Percentiles rank a stretch among this genome's conserved stretches.
These are phyloP conservation scores for Eupithecia inturbata DNA, from an alignment of 2,888 invertebrate species.

Conservation along the genomic window DNA sequence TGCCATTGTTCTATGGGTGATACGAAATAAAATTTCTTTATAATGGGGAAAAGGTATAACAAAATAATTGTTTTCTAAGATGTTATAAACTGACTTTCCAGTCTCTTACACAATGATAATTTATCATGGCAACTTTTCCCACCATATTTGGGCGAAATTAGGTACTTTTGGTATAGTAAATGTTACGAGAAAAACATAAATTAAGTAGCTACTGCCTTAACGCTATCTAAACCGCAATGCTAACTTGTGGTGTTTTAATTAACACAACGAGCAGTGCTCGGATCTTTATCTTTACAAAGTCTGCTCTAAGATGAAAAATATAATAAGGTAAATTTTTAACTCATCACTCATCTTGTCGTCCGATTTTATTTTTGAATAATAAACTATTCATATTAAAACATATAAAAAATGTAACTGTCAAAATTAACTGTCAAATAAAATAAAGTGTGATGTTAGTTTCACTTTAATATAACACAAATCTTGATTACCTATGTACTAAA, in stretches of 20 bases:
- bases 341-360: too few species aligned
- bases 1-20: constrained; percentile 39
- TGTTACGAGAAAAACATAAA: not conserved
- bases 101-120: not conserved
- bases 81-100: constrained; percentile 9
- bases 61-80: constrained; percentile 13
- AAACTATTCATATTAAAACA: too few species aligned
- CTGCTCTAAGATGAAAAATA: too few species aligned
- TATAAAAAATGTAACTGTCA: too few species aligned
- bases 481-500: too few species aligned
- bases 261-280: not conserved
- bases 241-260: not conserved
- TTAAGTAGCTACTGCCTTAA: not conserved
- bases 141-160: not conserved
- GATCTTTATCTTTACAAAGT: not conserved
- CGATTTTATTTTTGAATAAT: too few species aligned
- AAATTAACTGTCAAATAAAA: too few species aligned
- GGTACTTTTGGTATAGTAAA: not conserved
- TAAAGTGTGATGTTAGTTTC: too few species aligned
- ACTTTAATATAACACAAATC: too few species aligned
- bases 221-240: not conserved
- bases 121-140: not conserved
- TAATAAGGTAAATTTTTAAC: too few species aligned
- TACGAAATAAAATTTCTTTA: constrained; percentile 43
- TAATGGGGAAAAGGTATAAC: constrained; percentile 31